Evolutionary conservation across 2,888 invertebrate genomes (phyloP).

Genomic region (Noctua comes): DNA sequence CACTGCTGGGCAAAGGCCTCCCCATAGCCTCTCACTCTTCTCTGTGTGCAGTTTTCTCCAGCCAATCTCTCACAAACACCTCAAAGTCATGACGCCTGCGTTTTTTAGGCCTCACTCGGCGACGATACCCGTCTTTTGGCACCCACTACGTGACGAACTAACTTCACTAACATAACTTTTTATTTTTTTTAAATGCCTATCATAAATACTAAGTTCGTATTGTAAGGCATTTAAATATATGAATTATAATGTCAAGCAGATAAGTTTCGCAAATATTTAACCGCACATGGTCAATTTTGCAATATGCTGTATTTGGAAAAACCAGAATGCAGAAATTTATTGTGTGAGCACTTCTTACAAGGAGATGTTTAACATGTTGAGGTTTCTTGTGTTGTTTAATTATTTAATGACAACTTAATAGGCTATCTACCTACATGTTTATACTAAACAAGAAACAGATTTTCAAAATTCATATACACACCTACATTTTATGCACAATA

Average conservation of each 20-base stretch:
- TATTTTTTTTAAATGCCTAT: background rate
- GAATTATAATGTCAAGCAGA: constrained; percentile 43
- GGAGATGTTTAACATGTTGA: background rate
- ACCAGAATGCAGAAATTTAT: constrained; percentile 28
- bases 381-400: background rate
- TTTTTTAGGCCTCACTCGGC: too few species aligned
- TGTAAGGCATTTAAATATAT: constrained; percentile 8
- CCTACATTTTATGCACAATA: background rate
- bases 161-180: background rate
- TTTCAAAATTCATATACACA: background rate
- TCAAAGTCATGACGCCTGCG: too few species aligned
- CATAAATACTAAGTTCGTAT: background rate
- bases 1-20: too few species aligned
- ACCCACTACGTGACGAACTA: too few species aligned
- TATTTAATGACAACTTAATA: background rate
- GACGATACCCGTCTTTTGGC: too few species aligned
- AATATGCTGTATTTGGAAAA: constrained; percentile 49
- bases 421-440: background rate
- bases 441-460: background rate
- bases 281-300: constrained; percentile 30
- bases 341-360: constrained; percentile 17
- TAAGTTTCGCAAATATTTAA: constrained; percentile 44
- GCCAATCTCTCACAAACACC: too few species aligned
- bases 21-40: too few species aligned
- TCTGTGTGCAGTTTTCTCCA: too few species aligned